These are phyloP conservation scores for Acrocephalus arundinaceus DNA, from an alignment of 2,113 vertebrate genomes.

Conservation along the genomic window DNA sequence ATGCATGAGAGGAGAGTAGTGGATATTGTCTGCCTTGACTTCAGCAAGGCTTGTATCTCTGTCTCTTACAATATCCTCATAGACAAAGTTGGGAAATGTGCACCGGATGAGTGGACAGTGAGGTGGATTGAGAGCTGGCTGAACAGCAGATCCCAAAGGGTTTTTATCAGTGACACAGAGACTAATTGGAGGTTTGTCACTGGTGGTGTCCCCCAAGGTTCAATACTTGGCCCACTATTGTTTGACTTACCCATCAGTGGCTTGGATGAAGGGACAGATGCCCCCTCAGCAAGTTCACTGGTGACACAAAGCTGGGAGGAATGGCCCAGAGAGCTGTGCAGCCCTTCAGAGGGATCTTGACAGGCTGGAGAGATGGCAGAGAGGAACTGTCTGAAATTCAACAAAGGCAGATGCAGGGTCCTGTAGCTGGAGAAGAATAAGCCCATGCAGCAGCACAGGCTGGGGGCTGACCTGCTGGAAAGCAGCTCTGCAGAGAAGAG, in stretches of 20 bases:
- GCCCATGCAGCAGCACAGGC: neutral
- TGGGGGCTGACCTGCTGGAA: neutral
- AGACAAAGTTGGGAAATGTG: neutral
- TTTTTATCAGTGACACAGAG: accelerated
- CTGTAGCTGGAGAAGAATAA: neutral
- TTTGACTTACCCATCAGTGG: neutral
- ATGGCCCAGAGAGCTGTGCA: neutral
- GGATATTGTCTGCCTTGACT: neutral
- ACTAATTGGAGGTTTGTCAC: too few species aligned
- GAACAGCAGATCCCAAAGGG: neutral
- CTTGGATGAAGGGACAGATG: neutral
- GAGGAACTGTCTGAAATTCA: neutral
- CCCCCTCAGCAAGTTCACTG: neutral
- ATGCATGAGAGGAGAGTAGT: neutral
- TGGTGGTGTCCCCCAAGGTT: neutral
- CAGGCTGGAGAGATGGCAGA: neutral
- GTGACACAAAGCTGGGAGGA: neutral
- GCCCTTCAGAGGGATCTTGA: neutral
- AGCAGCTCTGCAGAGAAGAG: neutral
- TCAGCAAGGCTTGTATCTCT: neutral
- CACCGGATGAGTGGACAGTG: neutral
- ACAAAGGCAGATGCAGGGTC: neutral
- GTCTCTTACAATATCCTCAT: neutral
- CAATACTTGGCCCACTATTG: too few species aligned
- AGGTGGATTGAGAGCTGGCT: neutral